phyloP scores from a whole-genome alignment of 1,140 invertebrate species.

The Cyclargus thomasi region DNA sequence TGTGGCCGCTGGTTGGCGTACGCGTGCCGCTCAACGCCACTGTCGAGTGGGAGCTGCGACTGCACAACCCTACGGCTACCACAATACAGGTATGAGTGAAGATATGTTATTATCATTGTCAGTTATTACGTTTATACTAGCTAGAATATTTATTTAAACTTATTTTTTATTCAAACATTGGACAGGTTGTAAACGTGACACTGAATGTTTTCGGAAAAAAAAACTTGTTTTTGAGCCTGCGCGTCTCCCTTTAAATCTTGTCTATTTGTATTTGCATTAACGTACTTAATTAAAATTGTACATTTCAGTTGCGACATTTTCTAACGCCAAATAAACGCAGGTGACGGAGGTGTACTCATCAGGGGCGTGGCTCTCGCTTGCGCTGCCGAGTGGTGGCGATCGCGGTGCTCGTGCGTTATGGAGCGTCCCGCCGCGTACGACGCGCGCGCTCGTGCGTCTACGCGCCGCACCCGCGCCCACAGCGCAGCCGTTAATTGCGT shows the following conservation, averaged over 20 bases:
- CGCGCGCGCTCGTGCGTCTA: conserved; percentile 91
- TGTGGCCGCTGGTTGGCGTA: conserved; percentile 91
- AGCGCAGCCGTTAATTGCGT: conserved; percentile 20
- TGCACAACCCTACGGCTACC: conserved; percentile 94
- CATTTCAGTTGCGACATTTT: background rate
- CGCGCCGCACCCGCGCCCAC: conserved; percentile 79
- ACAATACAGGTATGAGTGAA: conserved; percentile 82
- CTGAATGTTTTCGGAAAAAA: too few relatives aligned
- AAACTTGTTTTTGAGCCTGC: too few relatives aligned
- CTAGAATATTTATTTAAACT: too few relatives aligned
- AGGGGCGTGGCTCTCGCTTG: conserved; percentile 92
- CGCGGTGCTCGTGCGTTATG: conserved; percentile 85
- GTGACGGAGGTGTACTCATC: conserved; percentile 93
- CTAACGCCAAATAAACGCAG: conserved; percentile 55
- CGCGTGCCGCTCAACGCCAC: conserved; percentile 94
- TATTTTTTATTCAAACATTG: too few relatives aligned
- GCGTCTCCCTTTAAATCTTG: background rate
- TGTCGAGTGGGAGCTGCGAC: conserved; percentile 91
- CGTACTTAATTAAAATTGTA: too few relatives aligned
- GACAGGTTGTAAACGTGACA: too few relatives aligned
- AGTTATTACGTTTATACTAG: background rate
- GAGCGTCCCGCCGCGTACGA: conserved; percentile 93
- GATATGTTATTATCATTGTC: too few relatives aligned
- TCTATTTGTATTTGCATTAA: background rate
- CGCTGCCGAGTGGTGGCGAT: conserved; percentile 80